A percentile compares a stretch with the other conserved stretches of the same genome.
Conservation (phyloP, 2,113 vertebrate species). For the Dendropsophus ebraccatus region DNA sequence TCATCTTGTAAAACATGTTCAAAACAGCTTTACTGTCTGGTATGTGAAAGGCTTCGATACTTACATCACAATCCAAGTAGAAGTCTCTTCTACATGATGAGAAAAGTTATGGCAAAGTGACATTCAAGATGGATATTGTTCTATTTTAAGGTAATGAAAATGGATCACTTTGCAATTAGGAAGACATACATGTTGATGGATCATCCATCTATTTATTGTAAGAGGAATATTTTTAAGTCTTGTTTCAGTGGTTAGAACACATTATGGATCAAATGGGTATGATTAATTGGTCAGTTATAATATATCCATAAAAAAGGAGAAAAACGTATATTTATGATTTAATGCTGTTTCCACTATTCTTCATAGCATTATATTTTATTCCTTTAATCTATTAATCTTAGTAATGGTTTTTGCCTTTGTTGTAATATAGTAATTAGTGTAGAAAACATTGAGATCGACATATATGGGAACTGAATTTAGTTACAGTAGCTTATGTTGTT, state of each 20-base stretch:
- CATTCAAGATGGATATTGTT: slow-evolving; percentile 42
- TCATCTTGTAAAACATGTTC: slow-evolving; percentile 56
- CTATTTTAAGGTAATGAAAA: slow-evolving; percentile 50
- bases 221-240: slow-evolving; percentile 37
- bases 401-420: not conserved
- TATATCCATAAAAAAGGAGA: not conserved
- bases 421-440: not conserved
- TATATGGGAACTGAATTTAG: not conserved
- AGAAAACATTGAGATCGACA: not conserved
- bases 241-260: not conserved
- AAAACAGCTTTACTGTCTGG: slow-evolving; percentile 36
- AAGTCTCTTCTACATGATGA: slow-evolving; percentile 40
- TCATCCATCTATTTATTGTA: slow-evolving; percentile 3
- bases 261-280: not conserved
- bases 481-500: not conserved
- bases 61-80: slow-evolving; percentile 29
- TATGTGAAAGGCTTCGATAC: slow-evolving; percentile 40
- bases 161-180: slow-evolving; percentile 19
- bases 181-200: slow-evolving; percentile 35
- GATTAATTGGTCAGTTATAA: not conserved
- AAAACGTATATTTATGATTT: not conserved
- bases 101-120: slow-evolving; percentile 13
- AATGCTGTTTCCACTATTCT: not conserved
- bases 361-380: not conserved
- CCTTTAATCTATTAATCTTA: not conserved